Evolutionary conservation across 1,140 invertebrate species (phyloP), one percentile per base, ranked within the genome.

Genomic region (Lepidurus packardi): DNA sequence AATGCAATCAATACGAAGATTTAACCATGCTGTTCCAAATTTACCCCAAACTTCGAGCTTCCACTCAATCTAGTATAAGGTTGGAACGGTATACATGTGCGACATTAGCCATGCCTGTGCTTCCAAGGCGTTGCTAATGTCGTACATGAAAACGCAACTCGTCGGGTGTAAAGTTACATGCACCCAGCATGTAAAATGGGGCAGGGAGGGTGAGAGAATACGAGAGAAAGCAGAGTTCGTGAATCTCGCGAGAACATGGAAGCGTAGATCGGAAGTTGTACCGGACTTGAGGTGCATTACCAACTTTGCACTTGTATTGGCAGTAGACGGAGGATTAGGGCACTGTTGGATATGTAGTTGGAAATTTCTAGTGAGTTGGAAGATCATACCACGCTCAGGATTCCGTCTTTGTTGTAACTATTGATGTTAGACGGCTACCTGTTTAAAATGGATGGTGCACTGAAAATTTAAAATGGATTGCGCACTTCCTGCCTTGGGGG

Each of bases 211-310:
- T 21, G 21, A 9, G 16, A 65, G 16, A 13, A 65, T 7, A 2
- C 13, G 13, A 13, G 47, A 65, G 21, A 13, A 65, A 21, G 53
- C 16, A 7, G 53, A 34, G 34, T 34, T 34, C 34, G 21, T n/a
- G 53, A 65, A 65, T 65, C 53, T 13, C 9, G n/a, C 53, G 21
- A 65, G 53, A 21, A 65, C 53, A 65, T 65, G 53, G 21, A 65
- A 13, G 53, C 21, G 8, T 13, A 65, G 53, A n/a, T 65, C 13
- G 16, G 53, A 1, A 65, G 53, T 65, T 65, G 53, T 65, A 65
- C 13, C 53, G 53, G 53, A 65, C 53, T 65, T 65, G n/a, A 65
- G 53, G 53, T 65, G 53, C 53, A 65, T 65, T 65, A 65, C 13
- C 53, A 65, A 65, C 53, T 65, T 65, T 65, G 53, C 53, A 65